phyloP scores from a whole-genome alignment of 1,140 invertebrate genomes.

The Carcinoscorpius rotundicauda region DNA sequence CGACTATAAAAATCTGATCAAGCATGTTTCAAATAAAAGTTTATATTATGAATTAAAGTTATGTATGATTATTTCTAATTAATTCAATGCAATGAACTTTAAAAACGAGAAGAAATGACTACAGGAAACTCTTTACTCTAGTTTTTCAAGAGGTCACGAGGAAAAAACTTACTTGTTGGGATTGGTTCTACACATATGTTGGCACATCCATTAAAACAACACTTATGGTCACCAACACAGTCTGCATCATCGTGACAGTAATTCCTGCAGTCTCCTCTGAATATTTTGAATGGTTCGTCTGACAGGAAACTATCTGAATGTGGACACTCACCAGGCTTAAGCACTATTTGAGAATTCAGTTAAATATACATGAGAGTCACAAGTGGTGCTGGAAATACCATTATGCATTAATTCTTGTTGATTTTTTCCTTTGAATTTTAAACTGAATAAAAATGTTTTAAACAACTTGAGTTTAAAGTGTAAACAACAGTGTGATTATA shows the following conservation, averaged over 20 bases:
- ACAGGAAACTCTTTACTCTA: background rate
- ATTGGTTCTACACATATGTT: slow-evolving; percentile 50
- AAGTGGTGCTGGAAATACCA: too few species aligned
- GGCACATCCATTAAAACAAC: slow-evolving; percentile 65
- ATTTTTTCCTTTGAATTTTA: too few species aligned
- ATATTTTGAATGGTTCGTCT: slow-evolving; percentile 45
- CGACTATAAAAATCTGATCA: background rate
- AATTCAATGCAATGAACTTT: background rate
- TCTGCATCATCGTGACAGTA: slow-evolving; percentile 72
- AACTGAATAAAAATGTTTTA: too few species aligned
- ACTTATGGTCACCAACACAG: slow-evolving; percentile 60
- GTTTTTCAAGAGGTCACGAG: slow-evolving; percentile 2
- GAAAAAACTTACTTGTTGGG: slow-evolving; percentile 5
- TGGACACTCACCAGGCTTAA: slow-evolving; percentile 62
- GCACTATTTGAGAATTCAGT: too few species aligned
- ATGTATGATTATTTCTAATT: background rate
- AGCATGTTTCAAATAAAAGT: background rate
- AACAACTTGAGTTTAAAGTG: too few species aligned
- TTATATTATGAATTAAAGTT: background rate
- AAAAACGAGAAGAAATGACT: background rate
- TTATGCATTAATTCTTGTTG: too few species aligned
- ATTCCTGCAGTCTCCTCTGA: slow-evolving; percentile 39
- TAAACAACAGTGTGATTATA: too few species aligned
- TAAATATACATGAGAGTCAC: too few species aligned
- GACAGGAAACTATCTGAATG: slow-evolving; percentile 33